These are phyloP conservation scores for Acronicta alni DNA, from an alignment of 2,888 invertebrate species.

Conservation along the genomic window DNA sequence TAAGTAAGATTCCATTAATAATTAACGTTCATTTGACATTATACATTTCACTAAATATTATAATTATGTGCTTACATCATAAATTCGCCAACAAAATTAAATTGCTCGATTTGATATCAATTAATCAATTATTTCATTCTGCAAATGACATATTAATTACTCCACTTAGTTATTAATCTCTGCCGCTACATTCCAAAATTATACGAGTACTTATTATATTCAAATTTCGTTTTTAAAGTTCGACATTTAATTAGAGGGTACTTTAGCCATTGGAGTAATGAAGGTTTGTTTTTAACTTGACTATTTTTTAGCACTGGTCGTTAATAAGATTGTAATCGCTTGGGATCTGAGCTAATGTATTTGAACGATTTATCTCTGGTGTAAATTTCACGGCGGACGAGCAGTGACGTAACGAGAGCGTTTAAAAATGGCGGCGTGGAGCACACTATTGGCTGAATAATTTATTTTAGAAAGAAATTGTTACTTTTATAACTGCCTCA, in stretches of 20 bases:
- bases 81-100: slow-evolving; percentile 6
- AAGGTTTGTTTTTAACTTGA: slow-evolving; percentile 9
- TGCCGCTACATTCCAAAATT: slow-evolving; percentile 3
- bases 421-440: slow-evolving; percentile 20
- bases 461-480: not conserved
- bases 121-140: slow-evolving; percentile 10
- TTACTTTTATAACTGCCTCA: too few relatives aligned
- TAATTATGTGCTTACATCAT: not conserved
- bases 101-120: slow-evolving; percentile 1
- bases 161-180: slow-evolving; percentile 13
- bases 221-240: not conserved
- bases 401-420: slow-evolving; percentile 22
- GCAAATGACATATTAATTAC: slow-evolving; percentile 38
- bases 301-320: slow-evolving; percentile 25
- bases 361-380: slow-evolving; percentile 45
- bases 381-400: slow-evolving; percentile 27
- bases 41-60: not conserved
- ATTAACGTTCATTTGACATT: not conserved
- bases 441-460: slow-evolving; percentile 1
- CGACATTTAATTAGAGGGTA: slow-evolving; percentile 6
- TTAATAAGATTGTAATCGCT: slow-evolving; percentile 35
- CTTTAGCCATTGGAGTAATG: slow-evolving; percentile 18
- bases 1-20: not conserved
- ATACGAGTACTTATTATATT: not conserved
- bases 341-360: slow-evolving; percentile 39